A percentile compares a stretch with the other conserved stretches of the same genome.
Evolutionary conservation across 2,797 vertebrate species (phyloP).

Genomic region (Liasis olivaceus): DNA sequence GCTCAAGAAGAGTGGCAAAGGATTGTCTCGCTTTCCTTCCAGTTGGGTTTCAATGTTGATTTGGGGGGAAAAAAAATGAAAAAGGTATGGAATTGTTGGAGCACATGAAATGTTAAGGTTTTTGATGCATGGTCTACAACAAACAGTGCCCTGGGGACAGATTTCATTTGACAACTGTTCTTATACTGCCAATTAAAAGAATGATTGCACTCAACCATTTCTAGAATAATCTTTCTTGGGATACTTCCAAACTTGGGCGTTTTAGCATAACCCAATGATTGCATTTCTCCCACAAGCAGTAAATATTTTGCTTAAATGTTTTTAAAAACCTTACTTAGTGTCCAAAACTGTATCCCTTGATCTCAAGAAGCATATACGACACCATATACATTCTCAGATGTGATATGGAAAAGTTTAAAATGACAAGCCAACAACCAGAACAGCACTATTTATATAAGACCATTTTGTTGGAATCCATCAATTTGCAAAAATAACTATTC

Average conservation of each 20-base stretch:
- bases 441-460: neutral
- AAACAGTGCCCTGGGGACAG: neutral
- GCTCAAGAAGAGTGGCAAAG: conserved; percentile 1
- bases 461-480: neutral
- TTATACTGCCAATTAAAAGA: neutral
- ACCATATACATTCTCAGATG: neutral
- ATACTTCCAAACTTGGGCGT: neutral
- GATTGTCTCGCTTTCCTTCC: neutral
- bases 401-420: neutral
- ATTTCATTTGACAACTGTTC: neutral
- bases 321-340: neutral
- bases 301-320: conserved; percentile 5
- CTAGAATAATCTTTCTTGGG: neutral
- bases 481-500: neutral
- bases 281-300: neutral
- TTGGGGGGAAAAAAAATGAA: neutral
- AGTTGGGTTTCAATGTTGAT: neutral
- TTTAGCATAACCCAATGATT: neutral
- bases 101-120: neutral
- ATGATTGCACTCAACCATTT: neutral
- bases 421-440: neutral
- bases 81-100: neutral
- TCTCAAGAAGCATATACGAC: neutral
- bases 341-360: neutral
- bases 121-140: neutral